These are phyloP conservation scores for Keiferia lycopersicella DNA, from an alignment of 2,888 invertebrate species.

Conservation along the genomic window DNA sequence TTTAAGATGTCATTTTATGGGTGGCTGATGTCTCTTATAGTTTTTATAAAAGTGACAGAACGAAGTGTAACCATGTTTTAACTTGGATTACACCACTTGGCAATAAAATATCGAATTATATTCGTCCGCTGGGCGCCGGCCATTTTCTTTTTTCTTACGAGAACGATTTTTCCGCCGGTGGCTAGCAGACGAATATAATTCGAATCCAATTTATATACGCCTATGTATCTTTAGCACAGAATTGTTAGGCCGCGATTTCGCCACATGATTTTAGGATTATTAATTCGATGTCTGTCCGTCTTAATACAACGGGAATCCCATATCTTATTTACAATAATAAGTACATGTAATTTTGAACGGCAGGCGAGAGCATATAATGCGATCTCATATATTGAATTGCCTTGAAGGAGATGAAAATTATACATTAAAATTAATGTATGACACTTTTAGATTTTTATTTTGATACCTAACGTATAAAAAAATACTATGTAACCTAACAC, in stretches of 20 bases:
- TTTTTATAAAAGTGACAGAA: no score
- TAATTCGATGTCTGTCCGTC: slow-evolving; percentile 36
- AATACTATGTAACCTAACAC: not conserved
- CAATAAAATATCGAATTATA: no score
- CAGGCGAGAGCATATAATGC: slow-evolving; percentile 7
- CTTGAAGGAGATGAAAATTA: not conserved
- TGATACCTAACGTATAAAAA: not conserved
- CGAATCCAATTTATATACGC: no score
- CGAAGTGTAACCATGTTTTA: no score
- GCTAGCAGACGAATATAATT: no score
- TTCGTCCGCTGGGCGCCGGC: no score
- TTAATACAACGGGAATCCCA: slow-evolving; percentile 32
- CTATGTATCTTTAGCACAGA: not conserved
- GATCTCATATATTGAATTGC: not conserved
- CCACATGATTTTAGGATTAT: not conserved
- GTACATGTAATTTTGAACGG: slow-evolving; percentile 48
- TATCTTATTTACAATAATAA: slow-evolving; percentile 60
- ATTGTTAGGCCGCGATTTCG: not conserved
- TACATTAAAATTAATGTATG: slow-evolving; percentile 6
- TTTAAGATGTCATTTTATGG: no score
- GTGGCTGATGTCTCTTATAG: no score
- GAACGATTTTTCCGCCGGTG: no score
- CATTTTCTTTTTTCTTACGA: no score
- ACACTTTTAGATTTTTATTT: slow-evolving; percentile 5
- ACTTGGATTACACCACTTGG: no score